A percentile compares a stretch with the other conserved stretches of the same genome.
These are phyloP conservation scores for Drosophila bunnanda DNA, from an alignment of 2,888 invertebrate genomes.

Conservation along the genomic window DNA sequence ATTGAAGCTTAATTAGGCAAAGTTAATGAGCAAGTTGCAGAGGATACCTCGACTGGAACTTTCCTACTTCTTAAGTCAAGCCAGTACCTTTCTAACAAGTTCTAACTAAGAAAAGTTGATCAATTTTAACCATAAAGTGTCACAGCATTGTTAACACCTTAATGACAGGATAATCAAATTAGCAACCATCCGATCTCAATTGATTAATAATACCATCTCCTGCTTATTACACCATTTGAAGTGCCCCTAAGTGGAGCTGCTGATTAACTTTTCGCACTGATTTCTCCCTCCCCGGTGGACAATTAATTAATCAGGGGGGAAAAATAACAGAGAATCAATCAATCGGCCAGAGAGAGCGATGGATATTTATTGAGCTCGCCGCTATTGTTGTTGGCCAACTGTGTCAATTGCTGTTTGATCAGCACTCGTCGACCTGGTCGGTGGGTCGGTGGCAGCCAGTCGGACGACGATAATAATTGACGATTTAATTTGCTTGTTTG, in stretches of 20 bases:
- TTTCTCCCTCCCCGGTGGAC: constrained; percentile 9
- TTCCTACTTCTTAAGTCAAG: neutral
- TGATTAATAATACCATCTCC: constrained; percentile 4
- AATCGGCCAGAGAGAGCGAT: constrained; percentile 18
- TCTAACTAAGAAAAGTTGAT: neutral
- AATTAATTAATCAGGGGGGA: constrained; percentile 19
- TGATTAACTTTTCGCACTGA: constrained; percentile 26
- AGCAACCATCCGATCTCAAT: neutral
- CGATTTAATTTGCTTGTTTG: constrained; percentile 52
- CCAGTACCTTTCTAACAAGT: neutral
- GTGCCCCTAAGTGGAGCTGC: constrained; percentile 16
- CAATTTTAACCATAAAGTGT: neutral
- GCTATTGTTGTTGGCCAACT: constrained; percentile 51
- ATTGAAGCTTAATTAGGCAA: neutral
- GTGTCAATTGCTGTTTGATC: constrained; percentile 72
- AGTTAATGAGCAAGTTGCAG: neutral
- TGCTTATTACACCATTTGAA: constrained; percentile 6
- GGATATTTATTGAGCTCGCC: constrained; percentile 22
- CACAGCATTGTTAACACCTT: neutral
- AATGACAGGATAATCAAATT: neutral
- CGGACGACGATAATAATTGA: constrained; percentile 46
- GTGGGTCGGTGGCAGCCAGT: neutral
- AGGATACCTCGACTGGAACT: too few relatives aligned
- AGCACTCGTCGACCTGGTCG: constrained; percentile 50
- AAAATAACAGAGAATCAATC: constrained; percentile 23